Conservation (phyloP, 1,140 invertebrate genomes). For the Papilio aristodemus region DNA sequence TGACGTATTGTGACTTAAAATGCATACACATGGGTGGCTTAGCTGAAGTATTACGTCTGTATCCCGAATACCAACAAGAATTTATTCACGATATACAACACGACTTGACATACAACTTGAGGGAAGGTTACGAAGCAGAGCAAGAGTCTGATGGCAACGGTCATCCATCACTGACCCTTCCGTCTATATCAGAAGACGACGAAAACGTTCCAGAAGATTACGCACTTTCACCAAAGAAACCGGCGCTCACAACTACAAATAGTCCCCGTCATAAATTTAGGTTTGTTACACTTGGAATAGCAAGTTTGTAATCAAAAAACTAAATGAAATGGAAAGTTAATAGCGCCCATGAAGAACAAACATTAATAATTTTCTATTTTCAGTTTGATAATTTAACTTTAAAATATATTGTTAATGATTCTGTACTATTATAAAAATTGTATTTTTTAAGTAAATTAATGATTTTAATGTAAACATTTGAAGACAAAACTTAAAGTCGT, state of each 20-base stretch:
- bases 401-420: no score
- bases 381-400: no score
- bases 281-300: constrained; percentile 35
- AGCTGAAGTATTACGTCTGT: constrained; percentile 93
- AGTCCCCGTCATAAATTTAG: constrained; percentile 87
- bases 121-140: constrained; percentile 95
- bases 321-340: constrained; percentile 26
- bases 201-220: constrained; percentile 91
- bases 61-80: constrained; percentile 96
- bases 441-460: no score
- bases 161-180: constrained; percentile 89
- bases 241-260: constrained; percentile 80
- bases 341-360: constrained; percentile 16
- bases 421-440: no score
- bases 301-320: constrained; percentile 35
- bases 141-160: constrained; percentile 91
- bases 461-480: background rate
- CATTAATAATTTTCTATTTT: constrained; percentile 1
- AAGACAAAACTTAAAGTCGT: background rate
- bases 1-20: constrained; percentile 97
- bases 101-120: constrained; percentile 96
- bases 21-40: constrained; percentile 95
- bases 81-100: constrained; percentile 97
- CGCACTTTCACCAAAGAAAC: constrained; percentile 83
- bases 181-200: constrained; percentile 95